These are phyloP conservation scores for Dolichotis patagonum DNA, from an alignment of 2,113 vertebrate species.

Conservation along the genomic window DNA sequence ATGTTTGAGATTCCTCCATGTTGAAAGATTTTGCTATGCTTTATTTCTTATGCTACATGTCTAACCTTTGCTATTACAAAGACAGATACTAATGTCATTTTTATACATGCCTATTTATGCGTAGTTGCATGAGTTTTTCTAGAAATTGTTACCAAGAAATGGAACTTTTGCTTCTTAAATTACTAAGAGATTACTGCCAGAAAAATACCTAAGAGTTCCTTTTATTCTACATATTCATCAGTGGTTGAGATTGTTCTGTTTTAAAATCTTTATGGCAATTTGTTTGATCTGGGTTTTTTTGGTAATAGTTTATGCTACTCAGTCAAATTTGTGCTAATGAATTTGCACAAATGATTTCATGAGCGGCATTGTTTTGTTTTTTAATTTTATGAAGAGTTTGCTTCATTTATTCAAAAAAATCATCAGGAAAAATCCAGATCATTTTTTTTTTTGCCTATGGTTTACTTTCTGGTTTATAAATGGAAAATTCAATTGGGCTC, in stretches of 20 bases:
- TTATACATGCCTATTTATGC: background rate
- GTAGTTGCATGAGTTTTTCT: background rate
- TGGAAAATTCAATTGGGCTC: background rate
- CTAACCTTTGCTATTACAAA: background rate
- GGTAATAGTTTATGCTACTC: conserved; percentile 64
- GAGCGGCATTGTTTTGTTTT: no score
- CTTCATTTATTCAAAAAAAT: conserved; percentile 67
- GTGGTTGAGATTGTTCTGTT: background rate
- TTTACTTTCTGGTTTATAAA: background rate
- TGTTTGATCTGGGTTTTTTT: background rate
- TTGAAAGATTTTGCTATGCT: background rate
- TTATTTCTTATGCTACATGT: background rate
- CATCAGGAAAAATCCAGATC: background rate
- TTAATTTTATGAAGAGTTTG: conserved; percentile 67
- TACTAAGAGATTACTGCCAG: background rate
- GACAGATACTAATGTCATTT: background rate
- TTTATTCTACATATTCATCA: background rate
- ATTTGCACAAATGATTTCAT: conserved; percentile 58
- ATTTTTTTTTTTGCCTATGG: background rate
- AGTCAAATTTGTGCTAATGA: conserved; percentile 53
- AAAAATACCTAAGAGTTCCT: background rate
- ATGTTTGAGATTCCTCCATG: background rate
- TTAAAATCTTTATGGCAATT: background rate
- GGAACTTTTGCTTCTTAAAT: background rate
- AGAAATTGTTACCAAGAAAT: background rate